Base-by-base conservation (phyloP, 2,797 vertebrate genomes). In the Trachops cirrhosus region DNA sequence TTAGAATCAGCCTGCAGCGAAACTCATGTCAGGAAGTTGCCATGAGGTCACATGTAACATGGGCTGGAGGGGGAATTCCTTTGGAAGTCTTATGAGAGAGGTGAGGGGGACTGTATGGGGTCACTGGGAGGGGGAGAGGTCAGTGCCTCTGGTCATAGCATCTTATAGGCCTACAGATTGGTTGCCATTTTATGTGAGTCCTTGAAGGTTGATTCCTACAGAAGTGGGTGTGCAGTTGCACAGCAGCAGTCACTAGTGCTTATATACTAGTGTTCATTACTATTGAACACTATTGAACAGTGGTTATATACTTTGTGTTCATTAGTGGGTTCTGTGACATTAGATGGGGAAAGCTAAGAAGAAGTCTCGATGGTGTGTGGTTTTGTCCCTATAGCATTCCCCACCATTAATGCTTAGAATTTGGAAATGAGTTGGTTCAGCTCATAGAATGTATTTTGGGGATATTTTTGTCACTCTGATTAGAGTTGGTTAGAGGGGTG, bases 31-130 rank as follows among this genome's bases (percentile, higher is more conserved):
- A 86, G 96, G 97, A 97, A 97, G 97, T 19, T 96, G 97, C 97
- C 70, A 0, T 26, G 88, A 97, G 97, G 98, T 98, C 98, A 97
- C 93, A 77, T 89, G 97, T 96, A 98, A 98, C 97, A 96, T 91
- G 94, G 75, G 96, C 92, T 89, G 57, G 97, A 97, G 90, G 88
- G 95, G 94, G 96, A 75, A 70, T 97, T 96, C 95, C 97, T 96
- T 84, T 95, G 95, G 52, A 85, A 86, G 74, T 97, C 97, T 95
- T 79, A 78, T 91, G 96, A 89, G 95, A 98, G 86, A 95, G 78
- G 93, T 89, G 80, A 96, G 91, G 29, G 0, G 67, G 93, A 93
- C 97, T 78, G 54, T 86, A 84, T 92, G 89, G 93, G 94, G 78
- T 98, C 86, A 50, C 62, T 39, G 0, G 16, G 5, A 0, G 0